Evolutionary conservation across 1,140 invertebrate species (phyloP).

Genomic region (Solen grandis): DNA sequence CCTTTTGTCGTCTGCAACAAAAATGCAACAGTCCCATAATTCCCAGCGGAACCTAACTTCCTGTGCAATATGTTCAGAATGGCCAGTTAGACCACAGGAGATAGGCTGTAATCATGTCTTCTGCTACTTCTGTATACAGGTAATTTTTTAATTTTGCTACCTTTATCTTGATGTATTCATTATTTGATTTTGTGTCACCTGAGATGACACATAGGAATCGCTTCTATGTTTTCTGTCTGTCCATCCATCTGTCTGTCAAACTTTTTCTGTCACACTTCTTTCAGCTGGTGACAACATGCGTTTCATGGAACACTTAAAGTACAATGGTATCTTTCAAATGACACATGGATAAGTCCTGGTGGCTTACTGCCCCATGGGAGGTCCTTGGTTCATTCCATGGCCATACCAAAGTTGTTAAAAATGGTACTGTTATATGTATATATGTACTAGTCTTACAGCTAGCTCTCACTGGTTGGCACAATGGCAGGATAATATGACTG

Average conservation of each 20-base stretch:
- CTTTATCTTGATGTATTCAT: background rate
- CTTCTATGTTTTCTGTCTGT: background rate
- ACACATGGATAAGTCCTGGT: too few species aligned
- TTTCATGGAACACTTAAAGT: too few species aligned
- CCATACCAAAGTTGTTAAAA: too few species aligned
- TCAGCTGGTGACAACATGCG: background rate
- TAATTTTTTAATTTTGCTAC: slow-evolving; percentile 32
- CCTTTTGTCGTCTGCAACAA: slow-evolving; percentile 32
- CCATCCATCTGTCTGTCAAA: background rate
- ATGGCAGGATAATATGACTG: too few species aligned
- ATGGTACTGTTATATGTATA: too few species aligned
- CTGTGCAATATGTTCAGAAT: slow-evolving; percentile 73
- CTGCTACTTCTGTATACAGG: slow-evolving; percentile 76
- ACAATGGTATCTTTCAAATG: too few species aligned
- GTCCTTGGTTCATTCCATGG: too few species aligned
- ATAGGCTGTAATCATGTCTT: slow-evolving; percentile 76
- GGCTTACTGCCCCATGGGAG: too few species aligned
- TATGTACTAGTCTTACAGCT: too few species aligned
- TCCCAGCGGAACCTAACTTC: slow-evolving; percentile 50
- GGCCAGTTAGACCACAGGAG: slow-evolving; percentile 72
- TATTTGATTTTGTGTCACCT: background rate
- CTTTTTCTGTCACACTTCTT: too few species aligned
- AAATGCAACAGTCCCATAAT: slow-evolving; percentile 7
- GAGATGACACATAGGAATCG: background rate
- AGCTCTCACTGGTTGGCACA: too few species aligned